These are phyloP conservation scores for Macroglossus sobrinus DNA, from an alignment of 2,113 vertebrate species.

Conservation along the genomic window DNA sequence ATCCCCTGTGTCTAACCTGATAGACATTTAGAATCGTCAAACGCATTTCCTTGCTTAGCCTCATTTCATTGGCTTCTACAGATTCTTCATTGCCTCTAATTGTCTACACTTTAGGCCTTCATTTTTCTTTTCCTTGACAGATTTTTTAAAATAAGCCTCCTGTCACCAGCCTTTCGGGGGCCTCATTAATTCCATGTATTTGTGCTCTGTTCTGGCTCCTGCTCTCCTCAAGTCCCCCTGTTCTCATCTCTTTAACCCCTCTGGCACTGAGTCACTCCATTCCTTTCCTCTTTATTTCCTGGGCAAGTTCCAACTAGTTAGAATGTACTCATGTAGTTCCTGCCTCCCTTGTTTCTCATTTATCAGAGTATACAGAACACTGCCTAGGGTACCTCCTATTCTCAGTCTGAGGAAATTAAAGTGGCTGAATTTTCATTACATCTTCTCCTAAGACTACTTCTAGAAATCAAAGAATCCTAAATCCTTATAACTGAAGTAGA, in stretches of 20 bases:
- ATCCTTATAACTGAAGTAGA: neutral
- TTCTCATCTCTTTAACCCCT: neutral
- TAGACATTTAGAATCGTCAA: neutral
- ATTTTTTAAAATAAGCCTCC: neutral
- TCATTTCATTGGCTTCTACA: neutral
- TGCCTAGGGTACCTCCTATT: neutral
- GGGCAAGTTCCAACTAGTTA: neutral
- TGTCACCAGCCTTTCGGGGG: neutral
- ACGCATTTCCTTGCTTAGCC: neutral
- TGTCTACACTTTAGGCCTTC: neutral
- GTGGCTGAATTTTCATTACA: neutral
- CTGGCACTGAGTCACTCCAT: neutral
- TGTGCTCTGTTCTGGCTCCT: neutral
- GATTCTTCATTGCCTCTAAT: neutral
- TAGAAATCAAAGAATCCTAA: neutral
- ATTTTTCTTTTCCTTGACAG: constrained; percentile 27
- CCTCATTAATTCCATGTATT: neutral
- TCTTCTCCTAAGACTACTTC: neutral
- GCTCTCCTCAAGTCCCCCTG: neutral
- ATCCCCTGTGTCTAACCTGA: neutral
- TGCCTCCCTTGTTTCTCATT: neutral
- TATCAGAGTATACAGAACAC: neutral
- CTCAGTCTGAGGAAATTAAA: constrained; percentile 13
- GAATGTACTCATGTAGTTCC: neutral
- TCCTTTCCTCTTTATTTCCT: neutral